Evolutionary conservation across 2,888 invertebrate genomes (phyloP), one percentile per base, ranked within the genome.

Genomic region (Metellina segmentata): DNA sequence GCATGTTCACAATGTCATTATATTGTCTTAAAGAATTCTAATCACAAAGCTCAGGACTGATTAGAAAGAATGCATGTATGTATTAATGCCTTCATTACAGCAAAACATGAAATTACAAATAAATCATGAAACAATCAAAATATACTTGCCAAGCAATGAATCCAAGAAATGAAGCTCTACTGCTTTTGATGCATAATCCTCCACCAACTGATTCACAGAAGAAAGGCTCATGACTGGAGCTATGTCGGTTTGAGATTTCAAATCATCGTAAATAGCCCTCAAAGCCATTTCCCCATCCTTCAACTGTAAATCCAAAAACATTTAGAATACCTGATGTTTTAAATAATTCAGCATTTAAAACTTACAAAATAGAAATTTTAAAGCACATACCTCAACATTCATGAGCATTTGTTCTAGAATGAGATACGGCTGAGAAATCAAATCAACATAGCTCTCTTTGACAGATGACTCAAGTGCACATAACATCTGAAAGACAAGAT

Each of bases 321-420:
- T 7, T 5, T 16, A 61, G 34, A 19, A 74, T 19, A 19, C 4
- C 11, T 13, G 4, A 19, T 74, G 19, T 74, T 74, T 2, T 74
- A 77, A 0, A 77, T 13, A 11, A 11, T 77, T 49, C n/a, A 77
- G 77, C 11, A 51, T 49, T 48, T 77, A 49, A 49, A 51, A 48
- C 4, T 49, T 16, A 0, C 6, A 6, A 19, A 13, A 51, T 1
- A 11, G 69, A 11, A 69, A 13, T 4, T 13, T 13, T 5, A 2
- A 0, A 49, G 4, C 49, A 74, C 79, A 75, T 78, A 95, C 95
- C 94, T 95, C 95, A 93, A 94, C 97, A 94, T 98, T 98, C 98
- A 98, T 98, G 13, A 98, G 95, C 85, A 98, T 96, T 94, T 98
- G 97, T 94, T 98, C 98, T 9, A 98, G 95, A 94, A 98, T 97